Conservation (phyloP, 2,797 vertebrate genomes). For the Schizopygopsis malacanthus region DNA sequence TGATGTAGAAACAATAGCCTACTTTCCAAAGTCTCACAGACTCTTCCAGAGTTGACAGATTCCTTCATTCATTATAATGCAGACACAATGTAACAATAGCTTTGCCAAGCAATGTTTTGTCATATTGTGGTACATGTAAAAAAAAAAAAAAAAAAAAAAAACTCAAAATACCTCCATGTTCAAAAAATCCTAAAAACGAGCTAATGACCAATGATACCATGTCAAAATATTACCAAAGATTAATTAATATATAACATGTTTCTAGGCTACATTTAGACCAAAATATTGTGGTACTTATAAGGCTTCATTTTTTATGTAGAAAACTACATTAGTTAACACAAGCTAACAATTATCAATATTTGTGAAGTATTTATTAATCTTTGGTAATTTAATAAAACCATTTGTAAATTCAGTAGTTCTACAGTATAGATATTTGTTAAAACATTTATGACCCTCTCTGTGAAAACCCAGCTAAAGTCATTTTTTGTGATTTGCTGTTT, state of each 20-base stretch:
- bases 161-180: too few species aligned
- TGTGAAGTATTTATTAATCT: too few species aligned
- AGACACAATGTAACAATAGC: not conserved
- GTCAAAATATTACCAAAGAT: not conserved
- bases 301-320: too few species aligned
- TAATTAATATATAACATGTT: not conserved
- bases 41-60: not conserved
- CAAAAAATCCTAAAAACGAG: not conserved
- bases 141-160: not conserved
- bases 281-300: not conserved
- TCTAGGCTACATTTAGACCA: not conserved
- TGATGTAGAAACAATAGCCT: not conserved
- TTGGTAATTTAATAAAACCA: too few species aligned
- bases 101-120: not conserved
- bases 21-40: constrained; percentile 3
- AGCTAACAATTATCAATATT: too few species aligned
- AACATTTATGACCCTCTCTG: too few species aligned
- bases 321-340: too few species aligned
- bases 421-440: too few species aligned
- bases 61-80: not conserved
- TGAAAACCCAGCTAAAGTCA: too few species aligned
- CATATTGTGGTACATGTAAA: not conserved
- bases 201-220: not conserved
- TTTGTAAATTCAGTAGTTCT: too few species aligned
- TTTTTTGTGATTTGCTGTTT: too few species aligned